These are phyloP conservation scores for Pungitius pungitius DNA, from an alignment of 2,113 vertebrate genomes.

Conservation along the genomic window DNA sequence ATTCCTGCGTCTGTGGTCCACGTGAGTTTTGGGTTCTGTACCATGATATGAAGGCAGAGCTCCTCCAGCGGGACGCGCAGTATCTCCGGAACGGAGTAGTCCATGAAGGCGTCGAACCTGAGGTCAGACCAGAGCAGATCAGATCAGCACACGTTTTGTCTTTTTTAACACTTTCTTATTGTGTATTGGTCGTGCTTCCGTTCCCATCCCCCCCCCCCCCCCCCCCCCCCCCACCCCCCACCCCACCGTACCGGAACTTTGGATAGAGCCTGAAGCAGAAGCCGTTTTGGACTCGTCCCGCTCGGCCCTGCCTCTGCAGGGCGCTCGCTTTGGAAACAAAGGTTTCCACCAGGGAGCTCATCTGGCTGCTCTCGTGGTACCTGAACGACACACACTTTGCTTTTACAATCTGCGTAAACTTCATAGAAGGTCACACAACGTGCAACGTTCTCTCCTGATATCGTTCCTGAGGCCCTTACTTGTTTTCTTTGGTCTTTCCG, in stretches of 20 bases:
- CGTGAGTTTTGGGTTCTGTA: constrained; percentile 59
- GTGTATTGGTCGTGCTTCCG: not conserved
- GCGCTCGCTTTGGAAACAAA: constrained; percentile 98
- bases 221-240: too few relatives aligned
- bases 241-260: constrained; percentile 66
- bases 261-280: constrained; percentile 97
- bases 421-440: too few relatives aligned
- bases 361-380: constrained; percentile 97
- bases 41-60: constrained; percentile 97
- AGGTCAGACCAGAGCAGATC: constrained; percentile 5
- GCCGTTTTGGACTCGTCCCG: constrained; percentile 90
- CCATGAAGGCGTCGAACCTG: constrained; percentile 92
- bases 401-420: not conserved
- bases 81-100: constrained; percentile 98
- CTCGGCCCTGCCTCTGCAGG: constrained; percentile 95
- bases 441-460: not conserved
- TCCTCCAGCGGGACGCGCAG: constrained; percentile 95
- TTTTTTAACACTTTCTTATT: not conserved
- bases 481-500: constrained; percentile 97
- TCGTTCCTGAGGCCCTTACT: constrained; percentile 78
- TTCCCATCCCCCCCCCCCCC: too few relatives aligned
- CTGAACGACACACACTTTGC: constrained; percentile 65
- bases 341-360: constrained; percentile 96
- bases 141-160: not conserved
- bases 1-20: not conserved